Percentiles rank a stretch among this genome's conserved stretches.
These are phyloP conservation scores for Sinella curviseta DNA, from an alignment of 1,140 invertebrate species.

Conservation along the genomic window DNA sequence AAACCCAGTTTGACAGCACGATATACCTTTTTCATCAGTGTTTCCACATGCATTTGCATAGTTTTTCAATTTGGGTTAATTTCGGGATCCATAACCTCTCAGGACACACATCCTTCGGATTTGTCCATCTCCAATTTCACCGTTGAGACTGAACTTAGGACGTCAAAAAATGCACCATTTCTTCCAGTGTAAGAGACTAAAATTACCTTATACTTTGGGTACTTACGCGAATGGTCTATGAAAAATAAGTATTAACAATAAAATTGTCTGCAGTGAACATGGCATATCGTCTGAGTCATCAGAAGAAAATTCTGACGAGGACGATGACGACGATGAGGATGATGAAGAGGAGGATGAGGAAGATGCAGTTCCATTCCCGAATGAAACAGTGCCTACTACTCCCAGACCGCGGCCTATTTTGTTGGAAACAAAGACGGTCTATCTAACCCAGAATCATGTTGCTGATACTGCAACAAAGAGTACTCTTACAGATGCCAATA, in stretches of 20 bases:
- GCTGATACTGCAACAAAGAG: background rate
- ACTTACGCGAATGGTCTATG: too few species aligned
- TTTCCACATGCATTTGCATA: background rate
- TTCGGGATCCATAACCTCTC: background rate
- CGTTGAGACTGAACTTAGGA: too few species aligned
- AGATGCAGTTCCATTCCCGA: background rate
- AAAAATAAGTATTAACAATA: too few species aligned
- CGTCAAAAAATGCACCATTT: too few species aligned
- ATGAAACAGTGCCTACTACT: too few species aligned
- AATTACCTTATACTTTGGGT: too few species aligned
- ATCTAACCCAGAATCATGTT: background rate
- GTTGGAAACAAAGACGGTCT: background rate
- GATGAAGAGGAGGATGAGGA: slow-evolving; percentile 22
- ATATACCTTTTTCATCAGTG: background rate
- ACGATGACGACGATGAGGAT: slow-evolving; percentile 8
- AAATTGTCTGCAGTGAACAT: background rate
- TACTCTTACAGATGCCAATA: background rate
- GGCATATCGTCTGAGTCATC: background rate
- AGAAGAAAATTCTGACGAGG: slow-evolving; percentile 11
- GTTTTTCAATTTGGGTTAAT: background rate
- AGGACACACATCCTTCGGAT: too few species aligned
- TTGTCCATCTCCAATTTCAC: too few species aligned
- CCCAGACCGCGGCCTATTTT: background rate
- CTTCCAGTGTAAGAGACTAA: too few species aligned
- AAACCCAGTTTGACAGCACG: background rate